phyloP scores from a whole-genome alignment of 2,888 invertebrate genomes.

The Bellardia bayeri region DNA sequence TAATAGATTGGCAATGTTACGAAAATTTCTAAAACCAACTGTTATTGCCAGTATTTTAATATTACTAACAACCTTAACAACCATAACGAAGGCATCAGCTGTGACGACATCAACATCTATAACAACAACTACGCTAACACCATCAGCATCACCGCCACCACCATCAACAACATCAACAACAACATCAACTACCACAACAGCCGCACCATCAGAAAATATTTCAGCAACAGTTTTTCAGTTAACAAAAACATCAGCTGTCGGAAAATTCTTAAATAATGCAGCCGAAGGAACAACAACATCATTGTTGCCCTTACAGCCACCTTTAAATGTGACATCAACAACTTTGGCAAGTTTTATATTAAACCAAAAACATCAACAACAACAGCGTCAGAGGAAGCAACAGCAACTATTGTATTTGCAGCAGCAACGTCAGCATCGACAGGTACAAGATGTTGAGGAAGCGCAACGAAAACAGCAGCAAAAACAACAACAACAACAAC shows the following conservation, averaged over 20 bases:
- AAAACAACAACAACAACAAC: slow-evolving; percentile 50
- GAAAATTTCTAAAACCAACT: slow-evolving; percentile 76
- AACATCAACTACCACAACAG: slow-evolving; percentile 76
- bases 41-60: slow-evolving; percentile 79
- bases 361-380: slow-evolving; percentile 68
- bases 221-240: slow-evolving; percentile 70
- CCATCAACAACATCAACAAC: slow-evolving; percentile 59
- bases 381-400: slow-evolving; percentile 56
- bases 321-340: slow-evolving; percentile 79
- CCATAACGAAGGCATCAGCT: slow-evolving; percentile 63
- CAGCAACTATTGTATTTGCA: slow-evolving; percentile 50
- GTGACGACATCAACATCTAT: slow-evolving; percentile 57
- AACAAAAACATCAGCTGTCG: slow-evolving; percentile 62
- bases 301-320: slow-evolving; percentile 77
- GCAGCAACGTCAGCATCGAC: slow-evolving; percentile 60
- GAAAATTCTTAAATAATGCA: slow-evolving; percentile 65
- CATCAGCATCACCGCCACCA: slow-evolving; percentile 50
- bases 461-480: slow-evolving; percentile 52
- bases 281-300: slow-evolving; percentile 74
- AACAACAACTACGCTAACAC: slow-evolving; percentile 61
- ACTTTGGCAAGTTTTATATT: slow-evolving; percentile 75
- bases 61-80: slow-evolving; percentile 75
- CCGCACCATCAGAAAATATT: slow-evolving; percentile 31
- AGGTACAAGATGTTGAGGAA: slow-evolving; percentile 52
- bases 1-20: slow-evolving; percentile 79